Percentiles rank a stretch among this genome's conserved stretches.
These are phyloP conservation scores for Pyrgilauda ruficollis DNA, from an alignment of 2,113 vertebrate genomes.

Conservation along the genomic window DNA sequence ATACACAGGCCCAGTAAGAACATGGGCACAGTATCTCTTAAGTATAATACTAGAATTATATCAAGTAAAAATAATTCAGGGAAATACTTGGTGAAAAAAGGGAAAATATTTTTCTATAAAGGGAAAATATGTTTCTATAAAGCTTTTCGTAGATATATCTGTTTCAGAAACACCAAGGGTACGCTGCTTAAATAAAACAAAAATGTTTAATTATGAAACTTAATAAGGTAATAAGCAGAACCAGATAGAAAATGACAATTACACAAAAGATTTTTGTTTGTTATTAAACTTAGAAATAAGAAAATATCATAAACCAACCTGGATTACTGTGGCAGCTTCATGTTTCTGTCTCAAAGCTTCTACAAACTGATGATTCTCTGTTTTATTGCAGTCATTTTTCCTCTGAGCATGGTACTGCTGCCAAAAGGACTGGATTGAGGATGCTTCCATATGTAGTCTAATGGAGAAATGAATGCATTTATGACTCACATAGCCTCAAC, in stretches of 20 bases:
- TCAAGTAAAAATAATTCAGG: background rate
- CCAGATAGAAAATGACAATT: background rate
- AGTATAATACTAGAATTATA: background rate
- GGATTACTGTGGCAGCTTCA: slow-evolving; percentile 84
- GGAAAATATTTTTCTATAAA: background rate
- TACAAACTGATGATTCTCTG: background rate
- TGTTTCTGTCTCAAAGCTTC: slow-evolving; percentile 27
- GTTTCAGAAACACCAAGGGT: background rate
- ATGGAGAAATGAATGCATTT: slow-evolving; percentile 40
- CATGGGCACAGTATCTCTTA: background rate
- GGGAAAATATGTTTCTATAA: background rate
- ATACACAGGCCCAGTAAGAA: background rate
- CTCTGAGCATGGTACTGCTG: background rate
- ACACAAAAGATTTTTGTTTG: background rate
- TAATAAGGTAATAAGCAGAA: background rate
- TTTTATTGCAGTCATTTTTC: background rate
- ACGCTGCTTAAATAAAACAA: background rate
- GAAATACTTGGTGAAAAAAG: background rate
- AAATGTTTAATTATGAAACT: background rate
- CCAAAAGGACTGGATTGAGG: slow-evolving; percentile 55
- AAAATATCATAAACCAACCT: slow-evolving; percentile 75
- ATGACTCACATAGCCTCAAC: slow-evolving; percentile 59
- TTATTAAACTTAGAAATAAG: background rate
- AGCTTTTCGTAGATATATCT: background rate
- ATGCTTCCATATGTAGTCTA: slow-evolving; percentile 37